A percentile compares a stretch with the other conserved stretches of the same genome.
phyloP scores from a whole-genome alignment of 1,140 invertebrate genomes.

The Anoplolepis gracilipes region DNA sequence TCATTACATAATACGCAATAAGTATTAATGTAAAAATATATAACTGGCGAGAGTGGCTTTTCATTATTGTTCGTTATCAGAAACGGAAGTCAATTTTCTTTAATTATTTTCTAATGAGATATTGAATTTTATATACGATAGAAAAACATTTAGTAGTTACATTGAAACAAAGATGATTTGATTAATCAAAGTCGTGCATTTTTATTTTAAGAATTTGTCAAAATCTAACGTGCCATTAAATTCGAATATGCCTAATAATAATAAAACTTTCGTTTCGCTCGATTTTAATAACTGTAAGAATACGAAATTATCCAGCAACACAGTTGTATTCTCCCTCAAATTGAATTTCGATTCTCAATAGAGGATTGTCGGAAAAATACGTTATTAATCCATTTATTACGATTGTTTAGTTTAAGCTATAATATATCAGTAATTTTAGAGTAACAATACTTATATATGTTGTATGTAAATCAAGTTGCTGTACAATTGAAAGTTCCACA shows the following conservation, averaged over 20 bases:
- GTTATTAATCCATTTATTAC: conserved; percentile 49
- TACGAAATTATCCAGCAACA: not conserved
- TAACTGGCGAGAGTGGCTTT: conserved; percentile 66
- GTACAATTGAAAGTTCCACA: conserved; percentile 70
- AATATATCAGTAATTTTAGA: conserved; percentile 60
- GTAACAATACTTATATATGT: conserved; percentile 70
- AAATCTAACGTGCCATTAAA: not conserved
- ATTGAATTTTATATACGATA: not conserved
- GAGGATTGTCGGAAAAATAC: conserved; percentile 5
- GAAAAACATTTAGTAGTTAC: not conserved
- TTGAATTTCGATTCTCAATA: conserved; percentile 21
- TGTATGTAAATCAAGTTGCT: conserved; percentile 71
- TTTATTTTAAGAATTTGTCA: not conserved
- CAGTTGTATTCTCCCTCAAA: not conserved
- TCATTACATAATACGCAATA: conserved; percentile 4
- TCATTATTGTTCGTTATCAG: conserved; percentile 67
- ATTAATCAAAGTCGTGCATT: not conserved
- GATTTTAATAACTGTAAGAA: conserved; percentile 22
- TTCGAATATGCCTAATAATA: conserved; percentile 21
- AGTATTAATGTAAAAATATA: not conserved
- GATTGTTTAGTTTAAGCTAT: conserved; percentile 66
- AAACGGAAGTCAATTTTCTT: not conserved
- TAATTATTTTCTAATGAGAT: not conserved
- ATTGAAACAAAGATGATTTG: not conserved
- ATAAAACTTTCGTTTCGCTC: not conserved